Base-by-base conservation (phyloP, 2,113 vertebrate species). In the Heterocephalus glaber region DNA sequence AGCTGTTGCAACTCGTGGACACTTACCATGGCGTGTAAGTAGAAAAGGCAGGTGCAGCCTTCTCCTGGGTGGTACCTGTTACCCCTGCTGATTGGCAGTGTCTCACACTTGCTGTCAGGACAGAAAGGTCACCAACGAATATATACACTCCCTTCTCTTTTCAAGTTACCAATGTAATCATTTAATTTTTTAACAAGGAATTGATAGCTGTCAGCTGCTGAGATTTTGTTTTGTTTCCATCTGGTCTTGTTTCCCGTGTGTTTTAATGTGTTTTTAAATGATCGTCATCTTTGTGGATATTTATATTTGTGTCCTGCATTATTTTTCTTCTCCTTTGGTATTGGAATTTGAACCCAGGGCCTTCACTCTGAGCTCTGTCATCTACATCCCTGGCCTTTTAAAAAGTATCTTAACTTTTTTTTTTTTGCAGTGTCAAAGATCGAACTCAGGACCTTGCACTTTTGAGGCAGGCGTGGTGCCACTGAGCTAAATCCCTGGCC, bases 1-100 rank as follows among this genome's bases (percentile, higher is more conserved):
- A n/a, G 3, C 38, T 98, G 72, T 49, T 98, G 63, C 0, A 16
- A 12, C 47, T 92, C 3, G 38, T 98, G 94, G 91, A 94, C 7
- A 85, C 70, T 4, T 74, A 84, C 9, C 35, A 74, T 56, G 26
- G 60, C 89, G 96, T 35, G 98, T 98, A 85, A 98, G 89, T 80
- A 72, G 49, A 58, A 20, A 24, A 68, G 68, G 22, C 0, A 5
- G 12, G 1, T 0, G 30, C 0, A 0, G 13, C 3, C n/a, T n/a
- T 10, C 4, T 13, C 1, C 0, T 0, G 49, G 9, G 3, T 35
- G 17, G 30, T 17, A 22, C 28, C 76, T 17, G 7, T 19, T 60
- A 17, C 10, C 52, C 60, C 4, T 2, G 0, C 5, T 17, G 49
- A 2, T 4, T 2, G 3, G 14, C n/a, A 1, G 8, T 0, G 3